A percentile compares a stretch with the other conserved stretches of the same genome.
Conservation (phyloP, 1,140 invertebrate species). For the Sarcophaga bullata region DNA sequence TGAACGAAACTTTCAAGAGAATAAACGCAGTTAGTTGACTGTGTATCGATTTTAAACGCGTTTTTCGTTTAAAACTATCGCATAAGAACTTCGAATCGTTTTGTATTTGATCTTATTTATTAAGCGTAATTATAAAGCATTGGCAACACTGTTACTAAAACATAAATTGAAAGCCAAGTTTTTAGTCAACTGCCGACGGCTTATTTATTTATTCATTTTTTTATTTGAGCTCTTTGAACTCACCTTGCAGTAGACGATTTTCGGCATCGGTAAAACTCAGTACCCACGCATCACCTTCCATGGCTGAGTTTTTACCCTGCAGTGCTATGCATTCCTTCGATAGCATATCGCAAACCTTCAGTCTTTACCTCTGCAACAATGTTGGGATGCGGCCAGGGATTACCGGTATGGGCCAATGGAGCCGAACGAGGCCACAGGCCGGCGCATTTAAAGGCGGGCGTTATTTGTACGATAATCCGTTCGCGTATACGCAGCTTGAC, state of each 20-base stretch:
- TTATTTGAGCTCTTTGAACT: constrained; percentile 33
- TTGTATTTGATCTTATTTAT: no score
- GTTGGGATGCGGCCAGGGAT: constrained; percentile 91
- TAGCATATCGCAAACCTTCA: constrained; percentile 91
- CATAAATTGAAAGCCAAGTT: no score
- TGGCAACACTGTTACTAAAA: no score
- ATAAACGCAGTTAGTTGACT: no score
- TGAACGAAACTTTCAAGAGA: no score
- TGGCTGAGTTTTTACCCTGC: constrained; percentile 88
- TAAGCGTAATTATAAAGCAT: no score
- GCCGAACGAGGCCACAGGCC: constrained; percentile 95
- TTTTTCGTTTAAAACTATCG: no score
- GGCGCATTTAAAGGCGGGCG: constrained; percentile 93
- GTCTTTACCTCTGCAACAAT: constrained; percentile 92
- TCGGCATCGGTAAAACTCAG: constrained; percentile 91
- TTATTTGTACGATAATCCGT: constrained; percentile 90
- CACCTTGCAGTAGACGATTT: constrained; percentile 82
- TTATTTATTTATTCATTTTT: neutral
- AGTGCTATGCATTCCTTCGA: constrained; percentile 84
- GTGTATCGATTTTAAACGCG: no score
- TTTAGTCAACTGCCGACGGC: constrained; percentile 37
- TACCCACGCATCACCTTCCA: constrained; percentile 96
- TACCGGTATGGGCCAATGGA: constrained; percentile 92
- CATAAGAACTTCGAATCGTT: no score
- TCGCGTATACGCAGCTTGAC: constrained; percentile 89